These are phyloP conservation scores for Catharus minimus DNA, from an alignment of 2,113 vertebrate genomes.

Conservation along the genomic window DNA sequence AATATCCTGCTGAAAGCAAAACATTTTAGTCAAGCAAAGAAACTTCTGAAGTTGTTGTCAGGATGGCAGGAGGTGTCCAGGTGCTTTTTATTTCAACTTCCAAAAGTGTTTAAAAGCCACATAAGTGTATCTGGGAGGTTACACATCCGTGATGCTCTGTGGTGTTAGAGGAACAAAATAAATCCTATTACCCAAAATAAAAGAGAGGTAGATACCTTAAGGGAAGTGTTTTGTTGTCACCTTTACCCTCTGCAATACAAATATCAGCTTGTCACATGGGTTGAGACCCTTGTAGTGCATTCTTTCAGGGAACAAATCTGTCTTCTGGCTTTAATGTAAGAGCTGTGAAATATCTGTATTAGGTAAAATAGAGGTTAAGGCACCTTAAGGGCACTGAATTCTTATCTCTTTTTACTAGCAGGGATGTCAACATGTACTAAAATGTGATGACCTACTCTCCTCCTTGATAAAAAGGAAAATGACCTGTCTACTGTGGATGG, in stretches of 20 bases:
- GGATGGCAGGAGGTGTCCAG: background rate
- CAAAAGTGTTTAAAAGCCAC: background rate
- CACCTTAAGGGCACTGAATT: slow-evolving; percentile 69
- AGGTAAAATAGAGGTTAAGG: slow-evolving; percentile 57
- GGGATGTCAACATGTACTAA: slow-evolving; percentile 71
- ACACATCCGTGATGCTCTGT: background rate
- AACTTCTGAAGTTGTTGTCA: background rate
- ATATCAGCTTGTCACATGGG: slow-evolving; percentile 3
- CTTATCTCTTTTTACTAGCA: slow-evolving; percentile 69
- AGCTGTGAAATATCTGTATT: slow-evolving; percentile 59
- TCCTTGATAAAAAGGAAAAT: slow-evolving; percentile 76
- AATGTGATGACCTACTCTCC: slow-evolving; percentile 66
- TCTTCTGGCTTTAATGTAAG: slow-evolving; percentile 5
- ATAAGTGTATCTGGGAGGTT: background rate
- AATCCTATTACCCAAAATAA: slow-evolving; percentile 1
- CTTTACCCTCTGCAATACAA: background rate
- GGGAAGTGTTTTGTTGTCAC: slow-evolving; percentile 23
- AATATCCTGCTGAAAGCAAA: background rate
- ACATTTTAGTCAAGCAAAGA: background rate
- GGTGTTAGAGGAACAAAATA: background rate
- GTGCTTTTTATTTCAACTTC: background rate
- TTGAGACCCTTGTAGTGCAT: slow-evolving; percentile 26
- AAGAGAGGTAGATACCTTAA: background rate
- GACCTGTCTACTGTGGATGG: slow-evolving; percentile 67
- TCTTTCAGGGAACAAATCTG: slow-evolving; percentile 4